Percentiles rank a stretch among this genome's conserved stretches.
These are phyloP conservation scores for Lepidurus apus DNA, from an alignment of 1,140 invertebrate species.

Conservation along the genomic window DNA sequence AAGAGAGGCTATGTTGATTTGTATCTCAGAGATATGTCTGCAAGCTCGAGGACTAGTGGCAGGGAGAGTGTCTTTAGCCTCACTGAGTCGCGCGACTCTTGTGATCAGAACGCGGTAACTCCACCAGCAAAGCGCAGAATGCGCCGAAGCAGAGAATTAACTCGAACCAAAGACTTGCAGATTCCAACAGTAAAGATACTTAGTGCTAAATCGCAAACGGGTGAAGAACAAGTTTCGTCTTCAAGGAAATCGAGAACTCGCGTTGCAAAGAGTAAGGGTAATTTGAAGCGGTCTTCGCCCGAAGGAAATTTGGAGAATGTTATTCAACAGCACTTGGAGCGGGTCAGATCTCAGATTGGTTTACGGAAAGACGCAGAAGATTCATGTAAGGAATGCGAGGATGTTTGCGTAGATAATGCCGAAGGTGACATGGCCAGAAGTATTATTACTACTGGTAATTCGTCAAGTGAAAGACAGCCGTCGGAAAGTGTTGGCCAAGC, in stretches of 20 bases:
- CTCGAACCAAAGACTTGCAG: neutral
- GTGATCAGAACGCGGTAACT: neutral
- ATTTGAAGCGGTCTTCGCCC: neutral
- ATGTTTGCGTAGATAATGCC: neutral
- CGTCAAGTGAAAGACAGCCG: neutral
- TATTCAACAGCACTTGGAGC: neutral
- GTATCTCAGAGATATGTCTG: neutral
- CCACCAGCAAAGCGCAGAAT: neutral
- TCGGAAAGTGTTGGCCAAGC: neutral
- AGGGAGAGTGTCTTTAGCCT: neutral
- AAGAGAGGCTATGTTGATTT: neutral
- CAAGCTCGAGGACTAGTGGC: neutral
- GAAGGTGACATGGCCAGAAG: neutral
- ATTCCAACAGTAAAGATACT: neutral
- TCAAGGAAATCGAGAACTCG: too few species aligned
- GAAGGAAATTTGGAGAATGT: neutral
- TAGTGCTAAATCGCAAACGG: neutral
- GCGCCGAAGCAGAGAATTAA: neutral
- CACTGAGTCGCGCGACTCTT: neutral
- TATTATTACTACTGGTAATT: neutral
- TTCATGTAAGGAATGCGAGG: neutral
- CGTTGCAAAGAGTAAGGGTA: too few species aligned
- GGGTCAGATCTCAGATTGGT: neutral
- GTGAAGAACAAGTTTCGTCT: neutral
- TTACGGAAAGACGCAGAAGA: neutral